A percentile compares a stretch with the other conserved stretches of the same genome.
phyloP scores from a whole-genome alignment of 2,888 invertebrate species.

The Diogma glabrata region DNA sequence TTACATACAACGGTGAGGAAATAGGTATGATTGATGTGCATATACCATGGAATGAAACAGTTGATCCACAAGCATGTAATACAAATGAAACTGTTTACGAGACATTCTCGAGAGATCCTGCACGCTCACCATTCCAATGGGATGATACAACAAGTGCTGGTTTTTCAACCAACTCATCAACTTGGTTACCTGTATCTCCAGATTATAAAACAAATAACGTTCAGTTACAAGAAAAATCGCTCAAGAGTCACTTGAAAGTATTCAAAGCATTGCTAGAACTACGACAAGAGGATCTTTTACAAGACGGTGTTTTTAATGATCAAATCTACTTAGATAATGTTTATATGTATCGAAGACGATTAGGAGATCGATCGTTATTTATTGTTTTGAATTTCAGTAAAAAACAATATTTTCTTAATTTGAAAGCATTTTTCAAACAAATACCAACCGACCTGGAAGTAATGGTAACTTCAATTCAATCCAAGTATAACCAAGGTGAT shows the following conservation, averaged over 20 bases:
- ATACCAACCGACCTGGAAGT: constrained; percentile 28
- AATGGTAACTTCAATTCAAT: constrained; percentile 31
- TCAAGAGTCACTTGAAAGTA: constrained; percentile 50
- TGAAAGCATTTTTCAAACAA: constrained; percentile 28
- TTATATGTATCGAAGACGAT: constrained; percentile 7
- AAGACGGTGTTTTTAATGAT: constrained; percentile 25
- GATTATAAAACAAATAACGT: constrained; percentile 50
- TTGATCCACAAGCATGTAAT: constrained; percentile 42
- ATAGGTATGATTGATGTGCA: constrained; percentile 48
- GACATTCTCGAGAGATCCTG: constrained; percentile 41
- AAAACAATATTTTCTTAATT: constrained; percentile 35
- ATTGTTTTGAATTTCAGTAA: constrained; percentile 43
- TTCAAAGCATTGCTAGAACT: constrained; percentile 46
- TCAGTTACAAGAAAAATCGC: constrained; percentile 37
- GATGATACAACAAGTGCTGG: constrained; percentile 37
- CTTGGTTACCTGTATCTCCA: constrained; percentile 58
- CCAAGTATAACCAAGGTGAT: constrained; percentile 28
- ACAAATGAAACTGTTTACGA: constrained; percentile 36
- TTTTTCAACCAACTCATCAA: constrained; percentile 31
- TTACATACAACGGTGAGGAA: constrained; percentile 58
- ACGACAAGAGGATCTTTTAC: constrained; percentile 38
- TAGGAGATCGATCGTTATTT: too few species aligned
- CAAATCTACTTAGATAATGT: constrained; percentile 16
- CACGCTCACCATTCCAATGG: constrained; percentile 53
- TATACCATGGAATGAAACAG: constrained; percentile 39